Evolutionary conservation across 2,113 vertebrate species (phyloP), one percentile per base, ranked within the genome.

Genomic region (Pygoscelis antarcticus): DNA sequence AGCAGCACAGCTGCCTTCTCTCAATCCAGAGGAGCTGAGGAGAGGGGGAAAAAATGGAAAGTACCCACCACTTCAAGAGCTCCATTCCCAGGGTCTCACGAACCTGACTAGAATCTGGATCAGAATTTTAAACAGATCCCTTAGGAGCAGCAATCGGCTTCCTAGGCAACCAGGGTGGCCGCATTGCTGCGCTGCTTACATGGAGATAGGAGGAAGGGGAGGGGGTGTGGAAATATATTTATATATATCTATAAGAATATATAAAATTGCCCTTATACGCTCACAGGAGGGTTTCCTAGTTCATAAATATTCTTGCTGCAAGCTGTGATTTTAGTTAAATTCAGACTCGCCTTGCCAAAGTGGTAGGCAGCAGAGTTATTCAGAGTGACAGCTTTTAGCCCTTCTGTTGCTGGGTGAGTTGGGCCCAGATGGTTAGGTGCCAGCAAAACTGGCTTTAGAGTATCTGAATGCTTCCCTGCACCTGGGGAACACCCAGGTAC

Each of bases 161-260:
- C 96, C 96, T 97, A 97, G 96, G 97, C 96, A 97, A 97, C 96
- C 81, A 87, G 75, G 88, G 82, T 89, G 82, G 93, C 75, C 6
- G 4, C 75, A 74, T 47, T 68, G 62, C 93, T 90, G 66, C 0
- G 7, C 91, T 95, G 91, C 83, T 94, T 91, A 94, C 68, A 64
- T 16, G 75, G 86, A 91, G 85, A 96, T 68, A 80, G 61, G n/a
- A 92, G 58, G 36, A 89, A 89, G n/a, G 64, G 29, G 57, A 69
- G 74, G 34, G 80, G 8, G 16, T 51, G 74, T 51, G 76, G 52
- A 47, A 42, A 25, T 7, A 32, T 13, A 69, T 47, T 5, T 29
- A 17, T 23, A 46, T 27, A 26, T 34, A 57, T 16, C n/a, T 17
- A 30, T 64, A 54, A 44, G 42, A 42, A 40, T 12, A 40, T 6